These are phyloP conservation scores for Umimayanthus kanabou DNA, from an alignment of 92 coral and sea anemone species.

Conservation along the genomic window DNA sequence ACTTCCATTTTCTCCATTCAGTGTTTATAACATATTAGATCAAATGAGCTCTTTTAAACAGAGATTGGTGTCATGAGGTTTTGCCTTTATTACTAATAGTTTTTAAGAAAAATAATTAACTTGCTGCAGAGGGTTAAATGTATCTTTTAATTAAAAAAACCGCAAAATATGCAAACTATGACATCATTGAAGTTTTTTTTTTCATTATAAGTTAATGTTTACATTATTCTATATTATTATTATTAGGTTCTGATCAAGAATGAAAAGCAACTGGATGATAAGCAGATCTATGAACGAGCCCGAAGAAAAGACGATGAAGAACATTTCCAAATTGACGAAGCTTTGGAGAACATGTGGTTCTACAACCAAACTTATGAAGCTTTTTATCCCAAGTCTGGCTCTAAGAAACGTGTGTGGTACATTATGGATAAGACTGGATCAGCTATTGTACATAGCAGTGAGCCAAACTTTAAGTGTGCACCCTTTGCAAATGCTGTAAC, in stretches of 20 bases:
- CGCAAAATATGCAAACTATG: neutral
- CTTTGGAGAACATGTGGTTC: slow-evolving; percentile 76
- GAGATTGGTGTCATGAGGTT: too few species aligned
- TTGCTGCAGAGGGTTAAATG: too few species aligned
- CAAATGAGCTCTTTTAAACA: too few species aligned
- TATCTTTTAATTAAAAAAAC: too few species aligned
- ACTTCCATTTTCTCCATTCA: too few species aligned
- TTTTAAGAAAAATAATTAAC: too few species aligned
- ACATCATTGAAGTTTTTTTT: neutral
- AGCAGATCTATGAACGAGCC: slow-evolving; percentile 71
- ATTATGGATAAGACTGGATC: slow-evolving; percentile 83
- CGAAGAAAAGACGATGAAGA: slow-evolving; percentile 52
- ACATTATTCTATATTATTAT: neutral
- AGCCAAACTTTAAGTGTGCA: slow-evolving; percentile 75
- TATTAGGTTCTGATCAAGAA: slow-evolving; percentile 66
- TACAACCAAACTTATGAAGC: slow-evolving; percentile 86
- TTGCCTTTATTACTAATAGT: too few species aligned
- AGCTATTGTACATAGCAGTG: slow-evolving; percentile 62
- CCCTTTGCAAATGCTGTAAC: slow-evolving; percentile 84
- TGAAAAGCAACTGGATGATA: slow-evolving; percentile 72
- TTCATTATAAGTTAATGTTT: neutral
- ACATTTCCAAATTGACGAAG: slow-evolving; percentile 31
- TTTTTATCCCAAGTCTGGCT: slow-evolving; percentile 60
- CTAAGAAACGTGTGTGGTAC: slow-evolving; percentile 74
- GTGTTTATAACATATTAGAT: too few species aligned